These are phyloP conservation scores for Neolamprologus hecqui DNA, from an alignment of 2,113 vertebrate genomes.

Conservation along the genomic window DNA sequence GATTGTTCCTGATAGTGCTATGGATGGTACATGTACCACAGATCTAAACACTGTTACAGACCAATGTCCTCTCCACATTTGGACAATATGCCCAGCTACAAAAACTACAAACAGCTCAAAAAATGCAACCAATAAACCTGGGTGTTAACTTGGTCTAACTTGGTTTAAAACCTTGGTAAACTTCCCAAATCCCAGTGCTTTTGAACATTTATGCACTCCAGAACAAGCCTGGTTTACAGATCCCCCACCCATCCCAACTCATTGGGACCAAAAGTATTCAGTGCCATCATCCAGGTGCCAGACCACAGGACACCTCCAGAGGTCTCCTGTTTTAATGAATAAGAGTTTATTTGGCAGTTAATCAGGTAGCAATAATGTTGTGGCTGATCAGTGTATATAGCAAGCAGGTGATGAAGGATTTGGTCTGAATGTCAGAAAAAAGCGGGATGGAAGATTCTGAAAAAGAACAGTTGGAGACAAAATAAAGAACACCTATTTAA, in stretches of 20 bases:
- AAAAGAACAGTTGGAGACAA: not conserved
- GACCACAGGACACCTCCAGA: not conserved
- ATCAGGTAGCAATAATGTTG: not conserved
- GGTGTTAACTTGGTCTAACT: not conserved
- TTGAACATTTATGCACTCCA: not conserved
- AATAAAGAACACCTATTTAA: not conserved
- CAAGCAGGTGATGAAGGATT: not conserved
- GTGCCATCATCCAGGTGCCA: not conserved
- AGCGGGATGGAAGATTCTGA: not conserved
- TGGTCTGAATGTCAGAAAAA: not conserved
- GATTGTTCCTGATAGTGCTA: fast-evolving
- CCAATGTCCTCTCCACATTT: not conserved
- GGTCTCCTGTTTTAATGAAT: not conserved
- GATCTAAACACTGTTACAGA: not conserved
- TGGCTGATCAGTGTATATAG: not conserved
- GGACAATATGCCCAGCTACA: not conserved
- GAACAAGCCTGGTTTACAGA: not conserved
- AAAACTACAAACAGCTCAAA: not conserved
- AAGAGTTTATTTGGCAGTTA: not conserved
- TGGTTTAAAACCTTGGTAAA: not conserved
- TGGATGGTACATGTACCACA: not conserved
- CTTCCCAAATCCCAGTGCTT: not conserved
- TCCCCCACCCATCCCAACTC: not conserved
- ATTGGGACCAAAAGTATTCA: not conserved
- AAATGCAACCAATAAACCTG: not conserved